Evolutionary conservation across 2,888 invertebrate genomes (phyloP), one percentile per base, ranked within the genome.

Genomic region (Drosophila borborema): DNA sequence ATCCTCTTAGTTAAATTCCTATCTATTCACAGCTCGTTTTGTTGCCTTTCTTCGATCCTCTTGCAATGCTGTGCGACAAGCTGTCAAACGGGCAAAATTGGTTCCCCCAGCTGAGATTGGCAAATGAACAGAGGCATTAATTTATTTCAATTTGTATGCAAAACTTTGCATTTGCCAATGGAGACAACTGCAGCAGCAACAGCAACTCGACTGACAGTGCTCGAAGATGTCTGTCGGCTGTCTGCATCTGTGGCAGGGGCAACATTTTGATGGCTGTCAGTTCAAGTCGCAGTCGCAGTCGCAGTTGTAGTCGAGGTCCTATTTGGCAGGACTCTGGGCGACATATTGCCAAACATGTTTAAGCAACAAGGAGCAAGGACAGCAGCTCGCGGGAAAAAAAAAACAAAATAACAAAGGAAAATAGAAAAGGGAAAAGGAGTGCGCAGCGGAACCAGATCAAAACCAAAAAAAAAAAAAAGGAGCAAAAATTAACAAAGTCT

Each of bases 271-370:
- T 49, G 46, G 73, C 45, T 59, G 41, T 60, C 49, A 63, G 74
- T 66, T 68, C 68, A 74, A 74, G 64, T 79, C 73, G 64, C 43
- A 54, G 55, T 31, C 20, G 7, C 38, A 41, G 58, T 34, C 36
- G 41, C 43, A 54, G 55, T 31, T 18, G 6, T 41, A 41, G 58
- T 38, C 40, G 41, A 64, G 43, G 65, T 60, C 70, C 70, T 67
- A 36, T 48, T 68, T 58, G 54, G 38, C 62, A 67, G 73, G 67
- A 72, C 71, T 46, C 66, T 60, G 73, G 71, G 78, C 84, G 64
- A 86, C 86, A 89, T 86, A 86, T 89, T 89, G 84, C 73, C 54
- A 72, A 85, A 85, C 89, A 89, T 85, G 85, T 86, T 89, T 85
- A 85, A 86, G 89, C 70, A 73, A 69, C 72, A 65, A 59, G 36